A percentile compares a stretch with the other conserved stretches of the same genome.
phyloP scores from a whole-genome alignment of 2,113 vertebrate species.

The Megalops atlanticus region DNA sequence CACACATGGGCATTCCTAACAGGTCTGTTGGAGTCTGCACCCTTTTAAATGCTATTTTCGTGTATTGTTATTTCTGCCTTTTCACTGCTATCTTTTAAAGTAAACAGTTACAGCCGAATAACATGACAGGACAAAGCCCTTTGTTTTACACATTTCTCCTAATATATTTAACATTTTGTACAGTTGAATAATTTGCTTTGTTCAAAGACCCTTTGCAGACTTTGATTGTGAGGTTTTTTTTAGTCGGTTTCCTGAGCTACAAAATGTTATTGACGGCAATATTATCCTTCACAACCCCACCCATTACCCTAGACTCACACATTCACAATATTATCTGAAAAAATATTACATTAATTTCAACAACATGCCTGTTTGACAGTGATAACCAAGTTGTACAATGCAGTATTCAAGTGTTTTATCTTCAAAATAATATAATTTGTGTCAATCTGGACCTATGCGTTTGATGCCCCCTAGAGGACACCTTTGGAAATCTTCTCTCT shows the following conservation, averaged over 20 bases:
- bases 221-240: not conserved
- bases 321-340: slow-evolving; percentile 32
- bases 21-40: no score
- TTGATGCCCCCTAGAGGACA: slow-evolving; percentile 9
- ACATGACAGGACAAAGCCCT: not conserved
- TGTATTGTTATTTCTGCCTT: not conserved
- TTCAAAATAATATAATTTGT: not conserved
- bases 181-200: not conserved
- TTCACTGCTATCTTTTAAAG: not conserved
- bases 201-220: not conserved
- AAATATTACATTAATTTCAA: slow-evolving; percentile 24
- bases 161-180: slow-evolving; percentile 17
- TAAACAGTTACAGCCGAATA: not conserved
- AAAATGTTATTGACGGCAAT: slow-evolving; percentile 14
- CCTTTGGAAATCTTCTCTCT: not conserved
- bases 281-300: slow-evolving; percentile 10
- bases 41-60: no score
- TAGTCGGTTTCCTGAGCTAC: slow-evolving; percentile 22
- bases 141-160: not conserved
- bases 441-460: not conserved
- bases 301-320: not conserved
- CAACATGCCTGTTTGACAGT: slow-evolving; percentile 23
- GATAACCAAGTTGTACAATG: slow-evolving; percentile 33
- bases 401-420: slow-evolving; percentile 10
- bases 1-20: no score